Base-by-base conservation (phyloP, 2,888 invertebrate genomes). In the Acleris emargana region DNA sequence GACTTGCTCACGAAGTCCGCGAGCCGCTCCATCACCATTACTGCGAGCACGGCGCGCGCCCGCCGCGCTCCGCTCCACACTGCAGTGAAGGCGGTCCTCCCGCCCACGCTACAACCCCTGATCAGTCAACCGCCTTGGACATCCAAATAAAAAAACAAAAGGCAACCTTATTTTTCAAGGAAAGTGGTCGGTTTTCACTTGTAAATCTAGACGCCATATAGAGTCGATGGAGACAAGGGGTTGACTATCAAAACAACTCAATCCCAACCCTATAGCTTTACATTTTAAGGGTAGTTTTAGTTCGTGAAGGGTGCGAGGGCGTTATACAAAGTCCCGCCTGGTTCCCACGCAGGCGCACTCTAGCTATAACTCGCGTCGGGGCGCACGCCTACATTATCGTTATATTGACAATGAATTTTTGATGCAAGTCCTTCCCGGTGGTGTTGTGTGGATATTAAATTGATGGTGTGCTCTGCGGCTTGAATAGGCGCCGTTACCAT, bases 1-100 rank as follows among this genome's bases (percentile, higher is more conserved):
- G 97, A 97, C 91, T 97, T 97, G 79, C 96, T 96, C 83, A 97
- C 97, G 93, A 97, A 97, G 93, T 97, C 96, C 82, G 97, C 96
- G 88, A 97, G 94, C 93, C 97, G 96, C 93, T 97, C 97, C 97
- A 97, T 97, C 88, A 91, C 89, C 92, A 92, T 91, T 86, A 91
- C 90, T 91, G 90, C 80, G 76, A 74, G 78, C 78, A 80, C 87
- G 84, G 84, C 88, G 86, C 88, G 87, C 88, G 82, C 80, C 81
- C 87, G 83, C 81, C 84, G 83, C 88, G 82, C 82, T 85, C 84
- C 79, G 84, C 80, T 77, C 79, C 80, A 82, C 80, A 83, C 84
- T 85, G 86, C 86, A 80, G 75, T 76, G 76, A 69, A 78, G 79
- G 80, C 83, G 80, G 78, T 69, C 70, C 77, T 69, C 68, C 84